Evolutionary conservation across 2,888 invertebrate species (phyloP), one percentile per base, ranked within the genome.

Genomic region (Mythimna impura): DNA sequence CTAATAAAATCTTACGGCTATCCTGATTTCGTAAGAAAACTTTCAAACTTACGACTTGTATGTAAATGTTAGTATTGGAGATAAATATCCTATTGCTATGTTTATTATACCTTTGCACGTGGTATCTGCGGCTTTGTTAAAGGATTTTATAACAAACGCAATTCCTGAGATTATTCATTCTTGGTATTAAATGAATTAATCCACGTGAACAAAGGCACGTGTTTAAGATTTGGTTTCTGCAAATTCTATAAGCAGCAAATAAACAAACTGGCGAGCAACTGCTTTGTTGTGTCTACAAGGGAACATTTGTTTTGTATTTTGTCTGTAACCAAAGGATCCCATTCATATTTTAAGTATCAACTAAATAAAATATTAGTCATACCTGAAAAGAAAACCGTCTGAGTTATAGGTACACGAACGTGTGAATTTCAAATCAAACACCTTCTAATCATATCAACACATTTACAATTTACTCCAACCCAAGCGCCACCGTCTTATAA

Each of bases 1-100:
- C 17, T 70, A 70, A 58, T 76, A 66, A 81, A 76, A 76, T 70
- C 36, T 63, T 68, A 71, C 69, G 62, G 54, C 40, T 62, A 73
- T 70, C 61, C 67, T 65, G 58, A n/a, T 70, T 70, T 76, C 17
- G 34, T 66, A 66, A 63, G 60, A 17, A 58, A 66, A 72, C 62
- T 47, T 66, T 63, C 22, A 57, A 73, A 58, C 20, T 62, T 43
- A 50, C 54, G 20, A 61, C 34, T 62, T 67, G 12, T 66, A 65
- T 78, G 78, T 25, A 60, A 73, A 66, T 71, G 14, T 50, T 52
- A 66, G 54, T 30, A 79, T 52, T 52, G 36, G 1, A 61, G n/a
- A 62, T 57, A 63, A 52, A 68, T 54, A 57, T 65, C 8, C 17
- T 25, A 36, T n/a, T 78, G 55, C 22, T 50, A 22, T 10, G 36